Percentiles rank a stretch among this genome's conserved stretches.
phyloP scores from a whole-genome alignment of 2,888 invertebrate genomes.

The Myopa testacea region DNA sequence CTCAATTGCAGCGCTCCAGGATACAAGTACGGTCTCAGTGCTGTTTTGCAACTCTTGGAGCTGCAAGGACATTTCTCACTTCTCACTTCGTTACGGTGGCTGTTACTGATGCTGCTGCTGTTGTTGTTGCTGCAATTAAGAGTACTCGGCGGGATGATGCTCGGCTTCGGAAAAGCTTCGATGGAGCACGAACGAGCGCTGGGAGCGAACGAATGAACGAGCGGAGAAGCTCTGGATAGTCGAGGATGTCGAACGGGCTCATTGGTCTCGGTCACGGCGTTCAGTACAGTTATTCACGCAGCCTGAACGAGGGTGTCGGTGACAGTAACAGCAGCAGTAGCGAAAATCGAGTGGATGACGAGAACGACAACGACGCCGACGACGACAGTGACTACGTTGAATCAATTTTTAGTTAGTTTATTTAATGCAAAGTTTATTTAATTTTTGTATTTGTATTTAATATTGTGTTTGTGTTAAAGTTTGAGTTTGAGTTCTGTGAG shows the following conservation, averaged over 20 bases:
- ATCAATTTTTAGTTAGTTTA: neutral
- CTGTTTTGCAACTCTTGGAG: neutral
- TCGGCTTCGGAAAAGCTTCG: slow-evolving; percentile 7
- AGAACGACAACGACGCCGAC: neutral
- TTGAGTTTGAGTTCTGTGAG: neutral
- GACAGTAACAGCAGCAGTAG: neutral
- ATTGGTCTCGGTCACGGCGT: slow-evolving; percentile 34
- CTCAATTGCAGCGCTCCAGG: slow-evolving; percentile 1
- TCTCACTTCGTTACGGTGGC: neutral
- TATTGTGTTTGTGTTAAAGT: neutral
- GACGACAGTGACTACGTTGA: too few relatives aligned
- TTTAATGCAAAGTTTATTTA: neutral
- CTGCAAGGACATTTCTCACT: neutral
- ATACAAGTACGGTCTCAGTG: neutral
- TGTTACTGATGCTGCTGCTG: neutral
- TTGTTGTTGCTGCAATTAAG: neutral
- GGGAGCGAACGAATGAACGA: slow-evolving; percentile 17
- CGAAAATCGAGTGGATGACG: slow-evolving; percentile 3
- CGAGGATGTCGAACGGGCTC: slow-evolving; percentile 26
- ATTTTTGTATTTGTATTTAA: neutral
- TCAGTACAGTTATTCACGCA: slow-evolving; percentile 33
- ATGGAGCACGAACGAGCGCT: slow-evolving; percentile 21
- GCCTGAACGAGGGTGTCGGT: slow-evolving; percentile 6
- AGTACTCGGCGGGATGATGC: neutral
- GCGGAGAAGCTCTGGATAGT: neutral